These are phyloP conservation scores for Argyra leucocephala DNA, from an alignment of 2,888 invertebrate species.

Conservation along the genomic window DNA sequence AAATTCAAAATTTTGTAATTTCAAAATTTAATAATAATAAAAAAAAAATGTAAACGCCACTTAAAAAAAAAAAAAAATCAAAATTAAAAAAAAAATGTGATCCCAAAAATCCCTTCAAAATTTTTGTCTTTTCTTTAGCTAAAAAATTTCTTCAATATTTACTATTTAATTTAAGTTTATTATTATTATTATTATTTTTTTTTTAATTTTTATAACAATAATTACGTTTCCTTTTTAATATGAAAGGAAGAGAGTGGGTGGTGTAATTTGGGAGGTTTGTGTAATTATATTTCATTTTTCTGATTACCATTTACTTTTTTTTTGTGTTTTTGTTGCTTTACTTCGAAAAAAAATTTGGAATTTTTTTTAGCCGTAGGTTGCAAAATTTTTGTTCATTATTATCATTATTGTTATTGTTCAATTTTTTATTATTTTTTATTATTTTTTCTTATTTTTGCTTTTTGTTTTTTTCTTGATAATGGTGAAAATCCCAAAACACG, in stretches of 20 bases:
- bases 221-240: not conserved
- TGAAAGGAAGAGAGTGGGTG: too few relatives aligned
- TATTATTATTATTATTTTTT: not conserved
- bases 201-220: not conserved
- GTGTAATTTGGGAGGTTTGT: not conserved
- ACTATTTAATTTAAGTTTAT: not conserved
- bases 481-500: not conserved
- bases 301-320: not conserved
- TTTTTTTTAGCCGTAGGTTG: constrained; percentile 4
- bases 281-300: constrained; percentile 6
- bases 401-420: not conserved
- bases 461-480: not conserved
- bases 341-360: not conserved
- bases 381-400: not conserved
- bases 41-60: not conserved
- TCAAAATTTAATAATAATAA: too few relatives aligned
- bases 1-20: too few relatives aligned
- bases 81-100: not conserved
- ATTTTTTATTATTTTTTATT: too few relatives aligned
- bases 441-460: too few relatives aligned
- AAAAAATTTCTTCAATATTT: not conserved
- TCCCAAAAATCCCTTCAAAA: not conserved
- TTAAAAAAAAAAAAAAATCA: not conserved
- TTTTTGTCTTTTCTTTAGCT: not conserved
- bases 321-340: not conserved